phyloP scores from a whole-genome alignment of 2,797 vertebrate species.

The Falco novaeseelandiae region DNA sequence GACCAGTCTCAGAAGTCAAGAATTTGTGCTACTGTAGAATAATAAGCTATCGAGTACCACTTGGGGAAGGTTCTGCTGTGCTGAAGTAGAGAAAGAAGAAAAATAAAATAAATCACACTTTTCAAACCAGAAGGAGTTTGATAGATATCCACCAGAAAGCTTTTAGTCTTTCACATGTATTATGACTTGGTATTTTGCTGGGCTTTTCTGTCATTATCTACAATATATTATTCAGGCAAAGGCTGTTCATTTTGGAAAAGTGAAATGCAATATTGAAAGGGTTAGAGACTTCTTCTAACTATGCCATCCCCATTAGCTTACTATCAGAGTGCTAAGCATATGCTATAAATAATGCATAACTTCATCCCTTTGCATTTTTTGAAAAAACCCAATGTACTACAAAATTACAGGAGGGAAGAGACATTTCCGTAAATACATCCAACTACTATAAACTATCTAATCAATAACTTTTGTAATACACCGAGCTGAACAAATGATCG shows the following conservation, averaged over 20 bases:
- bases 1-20: not conserved
- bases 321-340: not conserved
- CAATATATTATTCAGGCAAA: not conserved
- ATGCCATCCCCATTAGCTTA: not conserved
- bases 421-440: not conserved
- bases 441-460: not conserved
- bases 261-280: not conserved
- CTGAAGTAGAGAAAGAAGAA: not conserved
- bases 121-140: not conserved
- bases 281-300: not conserved
- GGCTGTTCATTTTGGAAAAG: not conserved
- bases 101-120: not conserved
- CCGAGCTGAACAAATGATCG: not conserved
- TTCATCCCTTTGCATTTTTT: not conserved
- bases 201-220: not conserved
- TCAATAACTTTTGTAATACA: slow-evolving; percentile 1
- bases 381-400: not conserved
- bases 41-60: not conserved
- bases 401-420: not conserved
- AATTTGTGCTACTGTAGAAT: not conserved
- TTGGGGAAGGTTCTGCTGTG: not conserved
- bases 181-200: not conserved
- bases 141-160: not conserved
- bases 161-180: not conserved
- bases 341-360: not conserved